Conservation (phyloP, 2,113 vertebrate genomes). For the Nesoenas mayeri region DNA sequence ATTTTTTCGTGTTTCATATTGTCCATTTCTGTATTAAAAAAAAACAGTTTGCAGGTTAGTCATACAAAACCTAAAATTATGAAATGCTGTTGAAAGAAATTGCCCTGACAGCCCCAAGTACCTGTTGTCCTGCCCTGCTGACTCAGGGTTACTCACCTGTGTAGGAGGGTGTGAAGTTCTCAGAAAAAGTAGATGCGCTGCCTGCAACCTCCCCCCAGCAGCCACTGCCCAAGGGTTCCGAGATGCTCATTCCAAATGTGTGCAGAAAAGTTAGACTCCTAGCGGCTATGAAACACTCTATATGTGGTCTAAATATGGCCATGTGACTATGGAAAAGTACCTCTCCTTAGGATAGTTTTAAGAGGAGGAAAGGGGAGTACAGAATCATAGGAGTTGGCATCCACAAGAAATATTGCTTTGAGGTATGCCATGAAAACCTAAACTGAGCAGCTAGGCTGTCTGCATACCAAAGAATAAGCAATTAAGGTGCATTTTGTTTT, state of each 20-base stretch:
- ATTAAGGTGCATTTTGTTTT: not conserved
- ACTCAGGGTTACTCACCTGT: not conserved
- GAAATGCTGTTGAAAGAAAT: not conserved
- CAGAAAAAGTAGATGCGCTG: rapidly evolving
- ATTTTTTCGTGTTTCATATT: not conserved
- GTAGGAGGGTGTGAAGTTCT: not conserved
- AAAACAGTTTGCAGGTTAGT: not conserved
- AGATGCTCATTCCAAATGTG: not conserved
- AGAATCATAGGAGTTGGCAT: not conserved
- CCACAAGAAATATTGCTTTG: not conserved
- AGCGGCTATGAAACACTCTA: not conserved
- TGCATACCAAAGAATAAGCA: not conserved
- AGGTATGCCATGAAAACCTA: not conserved
- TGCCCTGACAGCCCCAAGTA: not conserved
- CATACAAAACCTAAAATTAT: not conserved
- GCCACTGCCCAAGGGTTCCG: not conserved
- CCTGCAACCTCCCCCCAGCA: not conserved
- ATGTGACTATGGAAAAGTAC: not conserved
- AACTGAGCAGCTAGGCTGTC: not conserved
- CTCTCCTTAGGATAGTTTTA: not conserved
- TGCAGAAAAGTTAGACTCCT: not conserved
- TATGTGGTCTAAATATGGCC: not conserved
- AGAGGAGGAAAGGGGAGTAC: not conserved
- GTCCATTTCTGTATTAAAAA: not conserved
- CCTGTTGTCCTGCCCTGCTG: not conserved